Percentiles rank a stretch among this genome's conserved stretches.
phyloP scores from a whole-genome alignment of 2,113 vertebrate species.

The Malurus melanocephalus region DNA sequence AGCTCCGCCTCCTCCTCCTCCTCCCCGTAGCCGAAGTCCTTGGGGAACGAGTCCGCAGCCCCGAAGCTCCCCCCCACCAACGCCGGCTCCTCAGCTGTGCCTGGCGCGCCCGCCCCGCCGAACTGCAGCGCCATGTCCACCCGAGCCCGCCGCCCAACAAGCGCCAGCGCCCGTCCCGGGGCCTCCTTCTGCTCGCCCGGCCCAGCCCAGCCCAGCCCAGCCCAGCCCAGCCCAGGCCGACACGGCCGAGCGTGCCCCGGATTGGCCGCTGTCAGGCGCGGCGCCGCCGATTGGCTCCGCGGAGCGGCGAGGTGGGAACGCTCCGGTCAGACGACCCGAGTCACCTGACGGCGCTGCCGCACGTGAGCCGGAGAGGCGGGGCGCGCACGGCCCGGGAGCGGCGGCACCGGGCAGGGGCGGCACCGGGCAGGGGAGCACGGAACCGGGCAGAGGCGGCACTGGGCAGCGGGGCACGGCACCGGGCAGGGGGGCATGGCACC shows the following conservation, averaged over 20 bases:
- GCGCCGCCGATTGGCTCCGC: not conserved
- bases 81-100: constrained; percentile 78
- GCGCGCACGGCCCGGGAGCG: not conserved
- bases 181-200: constrained; percentile 3
- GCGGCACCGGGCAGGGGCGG: not conserved
- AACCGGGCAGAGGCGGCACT: too few relatives aligned
- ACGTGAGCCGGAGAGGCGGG: constrained; percentile 10
- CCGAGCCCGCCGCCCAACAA: constrained; percentile 6
- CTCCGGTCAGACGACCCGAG: constrained; percentile 58
- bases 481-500: too few relatives aligned
- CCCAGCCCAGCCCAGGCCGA: not conserved
- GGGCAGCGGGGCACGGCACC: too few relatives aligned
- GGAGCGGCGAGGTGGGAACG: not conserved
- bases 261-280: not conserved
- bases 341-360: constrained; percentile 81
- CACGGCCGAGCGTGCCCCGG: not conserved
- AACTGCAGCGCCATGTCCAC: constrained; percentile 92
- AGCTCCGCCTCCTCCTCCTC: constrained; percentile 91
- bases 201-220: not conserved
- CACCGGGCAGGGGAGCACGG: too few relatives aligned
- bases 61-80: constrained; percentile 84
- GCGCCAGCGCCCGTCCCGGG: constrained; percentile 16
- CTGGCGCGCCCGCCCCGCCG: constrained; percentile 34
- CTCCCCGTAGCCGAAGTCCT: constrained; percentile 93
- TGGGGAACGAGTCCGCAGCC: constrained; percentile 89